Evolutionary conservation across 1,140 invertebrate genomes (phyloP).

Genomic region (Caenorhabditis latens): DNA sequence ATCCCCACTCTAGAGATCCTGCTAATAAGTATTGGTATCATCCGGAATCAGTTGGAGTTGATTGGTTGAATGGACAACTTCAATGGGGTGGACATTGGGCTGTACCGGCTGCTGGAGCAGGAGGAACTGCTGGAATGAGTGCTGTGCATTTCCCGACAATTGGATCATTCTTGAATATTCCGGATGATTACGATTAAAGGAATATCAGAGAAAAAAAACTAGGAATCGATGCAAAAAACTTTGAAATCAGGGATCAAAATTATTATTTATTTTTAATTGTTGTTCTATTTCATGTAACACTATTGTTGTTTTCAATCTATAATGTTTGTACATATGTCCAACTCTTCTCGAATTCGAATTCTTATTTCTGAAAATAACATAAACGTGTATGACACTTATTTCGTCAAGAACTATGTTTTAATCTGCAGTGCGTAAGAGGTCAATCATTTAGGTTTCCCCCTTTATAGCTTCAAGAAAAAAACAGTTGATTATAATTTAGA

Average conservation of each 20-base stretch:
- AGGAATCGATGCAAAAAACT: slow-evolving; percentile 14
- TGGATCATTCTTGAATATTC: slow-evolving; percentile 63
- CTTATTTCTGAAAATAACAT: neutral
- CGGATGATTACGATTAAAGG: slow-evolving; percentile 64
- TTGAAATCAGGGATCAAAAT: slow-evolving; percentile 26
- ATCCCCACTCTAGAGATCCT: slow-evolving; percentile 69
- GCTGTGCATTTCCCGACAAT: slow-evolving; percentile 66
- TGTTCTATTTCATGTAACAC: neutral
- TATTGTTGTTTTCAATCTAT: neutral
- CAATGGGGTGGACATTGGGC: slow-evolving; percentile 66
- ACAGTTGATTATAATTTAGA: neutral
- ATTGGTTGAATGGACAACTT: slow-evolving; percentile 70
- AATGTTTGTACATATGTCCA: slow-evolving; percentile 6
- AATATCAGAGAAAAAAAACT: neutral
- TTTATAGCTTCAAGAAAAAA: neutral
- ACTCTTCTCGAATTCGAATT: neutral
- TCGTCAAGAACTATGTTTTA: no score
- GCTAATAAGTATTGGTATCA: slow-evolving; percentile 68
- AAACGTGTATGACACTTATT: neutral
- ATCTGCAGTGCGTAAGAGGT: no score
- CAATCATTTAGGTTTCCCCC: no score
- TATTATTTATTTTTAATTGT: neutral
- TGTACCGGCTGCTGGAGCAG: slow-evolving; percentile 62
- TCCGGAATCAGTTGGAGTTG: slow-evolving; percentile 65
- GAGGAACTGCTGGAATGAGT: slow-evolving; percentile 63